Conservation (phyloP, 2,113 vertebrate species). For the Lampris incognitus region DNA sequence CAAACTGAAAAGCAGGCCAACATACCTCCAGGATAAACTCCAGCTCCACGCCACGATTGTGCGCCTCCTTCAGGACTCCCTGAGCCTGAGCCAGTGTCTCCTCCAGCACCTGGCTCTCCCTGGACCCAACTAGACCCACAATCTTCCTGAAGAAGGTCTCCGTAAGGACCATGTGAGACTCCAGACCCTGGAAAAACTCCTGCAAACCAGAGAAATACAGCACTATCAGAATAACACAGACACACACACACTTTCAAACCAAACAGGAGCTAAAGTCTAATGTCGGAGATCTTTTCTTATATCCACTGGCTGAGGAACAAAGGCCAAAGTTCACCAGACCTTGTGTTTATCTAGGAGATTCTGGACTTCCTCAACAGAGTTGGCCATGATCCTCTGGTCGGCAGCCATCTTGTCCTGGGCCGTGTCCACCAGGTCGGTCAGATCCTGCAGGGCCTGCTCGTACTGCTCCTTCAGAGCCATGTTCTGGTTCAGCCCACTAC, state of each 20-base stretch:
- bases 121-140: constrained; percentile 79
- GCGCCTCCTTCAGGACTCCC: constrained; percentile 87
- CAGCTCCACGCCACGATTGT: constrained; percentile 92
- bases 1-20: not conserved
- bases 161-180: constrained; percentile 92
- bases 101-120: constrained; percentile 82
- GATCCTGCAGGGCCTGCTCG: constrained; percentile 90
- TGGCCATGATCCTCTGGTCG: constrained; percentile 88
- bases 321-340: constrained; percentile 72
- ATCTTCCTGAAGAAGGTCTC: constrained; percentile 94
- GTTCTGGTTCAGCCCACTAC: constrained; percentile 91
- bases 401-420: constrained; percentile 94
- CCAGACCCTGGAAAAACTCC: constrained; percentile 98
- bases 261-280: not conserved
- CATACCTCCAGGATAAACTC: constrained; percentile 94
- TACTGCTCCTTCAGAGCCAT: constrained; percentile 92
- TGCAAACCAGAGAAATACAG: constrained; percentile 54
- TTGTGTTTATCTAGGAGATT: constrained; percentile 94
- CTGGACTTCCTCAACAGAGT: constrained; percentile 88
- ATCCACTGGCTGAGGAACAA: no score
- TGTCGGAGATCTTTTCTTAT: not conserved
- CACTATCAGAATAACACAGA: not conserved
- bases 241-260: not conserved
- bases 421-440: constrained; percentile 92
- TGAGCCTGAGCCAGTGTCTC: constrained; percentile 87